Base-by-base conservation (phyloP, 1,140 invertebrate genomes). In the Agrilus planipennis region DNA sequence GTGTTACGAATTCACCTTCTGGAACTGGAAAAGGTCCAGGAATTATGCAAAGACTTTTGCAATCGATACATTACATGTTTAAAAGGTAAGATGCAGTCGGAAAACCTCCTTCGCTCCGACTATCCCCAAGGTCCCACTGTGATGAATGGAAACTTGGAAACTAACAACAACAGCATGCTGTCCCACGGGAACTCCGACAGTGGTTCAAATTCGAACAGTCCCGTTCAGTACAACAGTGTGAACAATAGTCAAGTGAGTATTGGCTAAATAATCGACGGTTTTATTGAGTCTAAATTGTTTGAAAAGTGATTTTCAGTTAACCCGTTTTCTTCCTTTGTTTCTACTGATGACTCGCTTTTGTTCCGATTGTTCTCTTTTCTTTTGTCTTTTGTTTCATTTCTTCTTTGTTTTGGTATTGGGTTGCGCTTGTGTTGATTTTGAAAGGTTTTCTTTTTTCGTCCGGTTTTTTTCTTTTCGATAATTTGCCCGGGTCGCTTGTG, bases 21-120 rank as follows among this genome's bases (percentile, higher is more conserved):
- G 47, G 93, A 98, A 64, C 67, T 98, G 56, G 85, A 89, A 64
- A 89, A 97, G 71, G 91, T 96, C 19, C 90, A 95, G 64, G 92
- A 96, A 68, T 61, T 96, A 45, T 96, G 92, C 68, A 89, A 93
- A 58, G 91, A 95, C 68, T 96, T 95, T 67, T 95, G 91, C 69
- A 89, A 89, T 55, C 74, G 90, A 30, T 96, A 96, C 69, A 95
- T 95, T 46, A 89, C 87, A 40, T 93, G 89, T 62, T 70, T 95
- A 43, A 94, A 94, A 64, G 86, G 88, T 16, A 94, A 95, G 69
- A 94, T 95, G 89, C 91, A 93, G 62, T 92, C 90, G 63, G 91
- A 95, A 58, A 88, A 89, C 63, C 64, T 89, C 23, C 63, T 89
- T 25, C 67, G 84, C 39, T 84, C 81, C 44, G 85, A 89, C 64